These are phyloP conservation scores for Hymenopus coronatus DNA, from an alignment of 2,888 invertebrate species.

Conservation along the genomic window DNA sequence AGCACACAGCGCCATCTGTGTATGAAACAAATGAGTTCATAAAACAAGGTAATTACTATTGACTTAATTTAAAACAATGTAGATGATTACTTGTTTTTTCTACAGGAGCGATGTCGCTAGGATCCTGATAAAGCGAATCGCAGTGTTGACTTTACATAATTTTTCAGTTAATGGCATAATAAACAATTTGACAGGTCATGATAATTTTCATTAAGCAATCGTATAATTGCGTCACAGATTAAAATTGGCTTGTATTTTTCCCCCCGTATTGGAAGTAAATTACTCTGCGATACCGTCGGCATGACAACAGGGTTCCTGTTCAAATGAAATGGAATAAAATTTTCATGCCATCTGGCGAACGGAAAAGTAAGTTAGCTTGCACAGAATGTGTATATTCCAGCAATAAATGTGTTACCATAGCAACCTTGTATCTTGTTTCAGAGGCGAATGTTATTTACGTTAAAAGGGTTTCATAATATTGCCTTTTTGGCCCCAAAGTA, in stretches of 20 bases:
- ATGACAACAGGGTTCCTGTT: background rate
- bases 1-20: too few relatives aligned
- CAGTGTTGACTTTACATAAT: background rate
- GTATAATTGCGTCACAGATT: background rate
- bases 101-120: background rate
- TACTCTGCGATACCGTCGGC: background rate
- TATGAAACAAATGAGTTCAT: too few relatives aligned
- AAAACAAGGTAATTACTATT: too few relatives aligned
- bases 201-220: background rate
- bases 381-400: too few relatives aligned
- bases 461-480: too few relatives aligned
- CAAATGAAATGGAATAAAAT: background rate
- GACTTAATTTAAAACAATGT: background rate
- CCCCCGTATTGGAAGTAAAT: background rate
- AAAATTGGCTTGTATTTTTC: background rate
- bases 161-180: background rate
- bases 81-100: background rate
- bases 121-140: too few relatives aligned
- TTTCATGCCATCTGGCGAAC: too few relatives aligned
- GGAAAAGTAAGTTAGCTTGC: too few relatives aligned
- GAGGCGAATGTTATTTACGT: too few relatives aligned
- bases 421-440: too few relatives aligned
- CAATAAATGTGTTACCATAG: too few relatives aligned
- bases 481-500: too few relatives aligned
- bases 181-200: background rate